A percentile compares a stretch with the other conserved stretches of the same genome.
These are phyloP conservation scores for Sphyrna mokarran DNA, from an alignment of 2,113 vertebrate species.

Conservation along the genomic window DNA sequence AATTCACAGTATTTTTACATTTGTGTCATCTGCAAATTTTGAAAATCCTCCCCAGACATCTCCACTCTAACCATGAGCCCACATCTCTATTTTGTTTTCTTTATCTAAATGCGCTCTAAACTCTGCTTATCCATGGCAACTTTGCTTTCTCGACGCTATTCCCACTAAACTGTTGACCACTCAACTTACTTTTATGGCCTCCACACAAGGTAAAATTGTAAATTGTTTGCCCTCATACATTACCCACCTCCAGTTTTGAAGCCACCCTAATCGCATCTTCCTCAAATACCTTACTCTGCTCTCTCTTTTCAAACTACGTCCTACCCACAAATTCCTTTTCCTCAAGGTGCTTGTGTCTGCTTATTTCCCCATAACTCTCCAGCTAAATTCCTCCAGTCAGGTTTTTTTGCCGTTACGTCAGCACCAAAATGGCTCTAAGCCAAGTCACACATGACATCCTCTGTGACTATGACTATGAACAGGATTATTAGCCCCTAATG, in stretches of 20 bases:
- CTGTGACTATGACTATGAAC: background rate
- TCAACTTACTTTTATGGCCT: background rate
- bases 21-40: too few relatives aligned
- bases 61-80: background rate
- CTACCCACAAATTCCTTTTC: background rate
- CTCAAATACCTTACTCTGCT: too few relatives aligned
- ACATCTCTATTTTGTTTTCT: background rate
- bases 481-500: background rate
- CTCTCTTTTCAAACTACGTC: background rate
- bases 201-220: background rate
- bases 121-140: background rate
- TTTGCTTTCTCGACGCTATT: background rate
- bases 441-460: background rate
- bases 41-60: background rate
- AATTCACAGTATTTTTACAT: too few relatives aligned
- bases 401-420: background rate
- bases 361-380: background rate
- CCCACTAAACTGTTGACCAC: background rate
- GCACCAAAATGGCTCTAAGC: background rate
- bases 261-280: too few relatives aligned
- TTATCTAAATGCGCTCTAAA: background rate
- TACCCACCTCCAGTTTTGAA: background rate
- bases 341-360: background rate
- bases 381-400: too few relatives aligned
- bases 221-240: background rate